These are phyloP conservation scores for Dicrostonyx torquatus DNA, from an alignment of 2,797 vertebrate species.

Conservation along the genomic window DNA sequence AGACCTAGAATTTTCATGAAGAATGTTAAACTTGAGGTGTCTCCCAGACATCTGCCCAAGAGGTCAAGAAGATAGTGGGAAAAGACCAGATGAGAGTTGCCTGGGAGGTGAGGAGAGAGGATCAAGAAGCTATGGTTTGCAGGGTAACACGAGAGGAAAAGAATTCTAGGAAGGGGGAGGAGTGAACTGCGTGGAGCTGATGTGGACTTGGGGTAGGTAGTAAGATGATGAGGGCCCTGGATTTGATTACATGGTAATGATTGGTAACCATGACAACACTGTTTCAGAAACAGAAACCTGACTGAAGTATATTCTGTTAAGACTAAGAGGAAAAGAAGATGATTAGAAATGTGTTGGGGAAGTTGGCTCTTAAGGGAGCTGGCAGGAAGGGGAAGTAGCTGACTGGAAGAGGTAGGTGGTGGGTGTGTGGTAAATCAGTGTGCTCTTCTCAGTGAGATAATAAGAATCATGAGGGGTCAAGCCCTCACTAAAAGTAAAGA, in stretches of 20 bases:
- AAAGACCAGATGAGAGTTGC: background rate
- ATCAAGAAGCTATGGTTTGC: background rate
- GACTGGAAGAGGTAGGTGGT: background rate
- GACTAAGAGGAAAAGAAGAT: background rate
- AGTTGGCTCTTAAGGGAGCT: background rate
- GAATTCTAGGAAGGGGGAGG: background rate
- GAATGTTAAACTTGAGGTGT: background rate
- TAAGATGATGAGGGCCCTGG: background rate
- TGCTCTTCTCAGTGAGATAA: background rate
- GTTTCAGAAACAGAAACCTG: background rate
- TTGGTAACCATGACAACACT: background rate
- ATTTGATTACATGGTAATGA: background rate
- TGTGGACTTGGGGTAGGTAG: background rate
- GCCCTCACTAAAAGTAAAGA: background rate
- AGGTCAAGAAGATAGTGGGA: background rate
- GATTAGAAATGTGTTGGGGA: background rate
- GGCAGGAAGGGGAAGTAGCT: background rate
- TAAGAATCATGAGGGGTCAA: background rate
- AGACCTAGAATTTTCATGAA: background rate
- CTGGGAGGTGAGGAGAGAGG: background rate
- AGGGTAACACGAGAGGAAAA: background rate
- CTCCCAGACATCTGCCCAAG: background rate
- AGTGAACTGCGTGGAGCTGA: background rate
- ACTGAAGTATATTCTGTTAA: background rate
- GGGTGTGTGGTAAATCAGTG: background rate